Conservation (phyloP, 2,797 vertebrate genomes). For the Circus cinereus region DNA sequence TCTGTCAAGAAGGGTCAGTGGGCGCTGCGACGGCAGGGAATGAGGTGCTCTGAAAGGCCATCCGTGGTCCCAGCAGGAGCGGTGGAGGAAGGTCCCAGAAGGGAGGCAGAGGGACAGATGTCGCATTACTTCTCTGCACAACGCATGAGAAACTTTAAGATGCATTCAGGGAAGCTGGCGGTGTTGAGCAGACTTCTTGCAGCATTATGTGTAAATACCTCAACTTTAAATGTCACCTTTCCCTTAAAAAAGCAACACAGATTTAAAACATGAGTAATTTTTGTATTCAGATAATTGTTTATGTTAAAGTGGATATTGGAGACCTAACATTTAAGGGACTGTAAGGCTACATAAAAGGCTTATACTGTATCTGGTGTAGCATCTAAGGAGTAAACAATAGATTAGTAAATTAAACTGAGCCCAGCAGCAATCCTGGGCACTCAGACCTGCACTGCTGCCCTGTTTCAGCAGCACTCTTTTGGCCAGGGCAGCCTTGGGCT, state of each 20-base stretch:
- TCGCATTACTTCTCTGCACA: neutral
- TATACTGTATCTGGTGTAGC: neutral
- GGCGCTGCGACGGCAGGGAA: neutral
- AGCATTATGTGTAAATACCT: neutral
- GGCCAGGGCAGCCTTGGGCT: neutral
- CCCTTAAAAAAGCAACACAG: neutral
- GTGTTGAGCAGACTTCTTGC: neutral
- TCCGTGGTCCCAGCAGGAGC: fast-evolving
- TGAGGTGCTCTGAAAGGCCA: neutral
- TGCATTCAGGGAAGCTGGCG: neutral
- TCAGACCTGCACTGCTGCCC: neutral
- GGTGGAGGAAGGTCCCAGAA: neutral
- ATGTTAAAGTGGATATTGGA: neutral
- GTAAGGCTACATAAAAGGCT: neutral
- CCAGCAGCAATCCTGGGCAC: neutral
- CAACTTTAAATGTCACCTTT: neutral
- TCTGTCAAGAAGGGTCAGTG: neutral
- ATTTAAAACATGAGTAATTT: neutral
- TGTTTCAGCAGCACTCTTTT: neutral
- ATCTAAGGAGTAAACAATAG: neutral
- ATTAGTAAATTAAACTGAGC: neutral
- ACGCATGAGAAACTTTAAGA: neutral
- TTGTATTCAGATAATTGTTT: neutral
- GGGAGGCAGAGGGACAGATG: neutral
- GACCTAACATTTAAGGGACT: neutral